Percentiles rank a stretch among this genome's conserved stretches.
These are phyloP conservation scores for Halocynthia roretzi DNA, from an alignment of 23 tunicate species.

Conservation along the genomic window DNA sequence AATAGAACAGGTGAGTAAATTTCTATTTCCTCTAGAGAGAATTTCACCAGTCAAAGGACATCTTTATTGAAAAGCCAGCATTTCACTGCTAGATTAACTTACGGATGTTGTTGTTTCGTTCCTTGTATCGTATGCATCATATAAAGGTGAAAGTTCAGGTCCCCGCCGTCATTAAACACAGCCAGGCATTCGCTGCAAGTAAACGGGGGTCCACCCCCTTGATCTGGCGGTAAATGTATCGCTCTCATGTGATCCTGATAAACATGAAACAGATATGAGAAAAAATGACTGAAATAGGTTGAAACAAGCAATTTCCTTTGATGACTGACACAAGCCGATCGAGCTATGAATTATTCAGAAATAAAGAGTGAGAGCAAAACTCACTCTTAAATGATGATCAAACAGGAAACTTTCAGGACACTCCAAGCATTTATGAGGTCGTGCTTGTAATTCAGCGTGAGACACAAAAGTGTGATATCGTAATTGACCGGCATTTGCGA, in stretches of 20 bases:
- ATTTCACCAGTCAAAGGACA: no score
- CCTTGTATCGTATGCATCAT: slow-evolving; percentile 74
- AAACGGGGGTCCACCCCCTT: slow-evolving; percentile 19
- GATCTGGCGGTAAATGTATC: slow-evolving; percentile 40
- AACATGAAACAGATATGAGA: background rate
- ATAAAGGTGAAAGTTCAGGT: slow-evolving; percentile 73
- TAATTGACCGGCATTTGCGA: slow-evolving; percentile 39
- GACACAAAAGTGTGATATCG: slow-evolving; percentile 60
- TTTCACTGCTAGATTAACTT: background rate
- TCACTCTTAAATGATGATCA: slow-evolving; percentile 63
- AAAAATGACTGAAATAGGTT: no score
- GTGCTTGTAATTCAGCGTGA: slow-evolving; percentile 61
- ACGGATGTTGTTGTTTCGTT: slow-evolving; percentile 29
- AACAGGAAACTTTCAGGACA: slow-evolving; percentile 73
- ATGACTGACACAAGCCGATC: no score
- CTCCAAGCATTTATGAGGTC: slow-evolving; percentile 67
- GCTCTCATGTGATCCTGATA: slow-evolving; percentile 76
- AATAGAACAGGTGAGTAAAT: no score
- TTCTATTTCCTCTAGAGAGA: no score
- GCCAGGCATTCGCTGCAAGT: slow-evolving; percentile 76
- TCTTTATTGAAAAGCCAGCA: no score
- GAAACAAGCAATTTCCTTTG: no score
- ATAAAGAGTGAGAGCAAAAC: background rate
- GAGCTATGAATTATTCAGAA: no score
- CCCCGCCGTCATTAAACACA: slow-evolving; percentile 50